These are phyloP conservation scores for Pharmacophagus antenor DNA, from an alignment of 2,888 invertebrate species.

Conservation along the genomic window DNA sequence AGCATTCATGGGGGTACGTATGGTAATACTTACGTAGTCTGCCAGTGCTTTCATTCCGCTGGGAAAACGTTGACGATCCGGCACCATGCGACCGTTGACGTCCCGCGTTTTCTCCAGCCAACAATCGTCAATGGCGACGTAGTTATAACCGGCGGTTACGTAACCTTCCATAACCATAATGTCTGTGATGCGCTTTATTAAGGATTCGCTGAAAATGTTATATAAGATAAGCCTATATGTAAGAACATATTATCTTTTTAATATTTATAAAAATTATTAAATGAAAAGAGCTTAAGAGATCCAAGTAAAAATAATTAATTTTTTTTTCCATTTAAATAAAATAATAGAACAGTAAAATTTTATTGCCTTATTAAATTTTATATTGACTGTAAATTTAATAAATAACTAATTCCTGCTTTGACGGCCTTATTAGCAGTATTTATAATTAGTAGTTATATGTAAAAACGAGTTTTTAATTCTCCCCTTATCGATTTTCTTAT, in stretches of 20 bases:
- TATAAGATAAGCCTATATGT: no score
- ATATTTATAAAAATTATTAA: neutral
- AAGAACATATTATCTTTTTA: neutral
- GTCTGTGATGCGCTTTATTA: constrained; percentile 83
- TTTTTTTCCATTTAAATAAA: neutral
- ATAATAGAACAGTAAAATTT: neutral
- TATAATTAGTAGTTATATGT: no score
- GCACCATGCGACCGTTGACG: constrained; percentile 79
- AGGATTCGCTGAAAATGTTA: constrained; percentile 75
- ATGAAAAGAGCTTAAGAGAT: neutral
- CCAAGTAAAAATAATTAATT: neutral
- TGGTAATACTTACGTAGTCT: constrained; percentile 83
- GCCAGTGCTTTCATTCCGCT: constrained; percentile 85
- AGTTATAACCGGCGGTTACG: constrained; percentile 85
- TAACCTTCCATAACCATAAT: constrained; percentile 85
- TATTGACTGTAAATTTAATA: neutral
- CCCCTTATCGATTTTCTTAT: no score
- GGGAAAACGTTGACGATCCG: constrained; percentile 86
- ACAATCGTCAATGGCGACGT: constrained; percentile 88
- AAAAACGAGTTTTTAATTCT: no score
- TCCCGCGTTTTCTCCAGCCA: constrained; percentile 86
- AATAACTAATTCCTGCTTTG: neutral
- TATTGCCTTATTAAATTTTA: neutral
- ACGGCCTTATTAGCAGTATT: neutral
- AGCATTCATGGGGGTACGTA: neutral